Base-by-base conservation (phyloP, 2,888 invertebrate species). In the Agrenia bidenticulata region DNA sequence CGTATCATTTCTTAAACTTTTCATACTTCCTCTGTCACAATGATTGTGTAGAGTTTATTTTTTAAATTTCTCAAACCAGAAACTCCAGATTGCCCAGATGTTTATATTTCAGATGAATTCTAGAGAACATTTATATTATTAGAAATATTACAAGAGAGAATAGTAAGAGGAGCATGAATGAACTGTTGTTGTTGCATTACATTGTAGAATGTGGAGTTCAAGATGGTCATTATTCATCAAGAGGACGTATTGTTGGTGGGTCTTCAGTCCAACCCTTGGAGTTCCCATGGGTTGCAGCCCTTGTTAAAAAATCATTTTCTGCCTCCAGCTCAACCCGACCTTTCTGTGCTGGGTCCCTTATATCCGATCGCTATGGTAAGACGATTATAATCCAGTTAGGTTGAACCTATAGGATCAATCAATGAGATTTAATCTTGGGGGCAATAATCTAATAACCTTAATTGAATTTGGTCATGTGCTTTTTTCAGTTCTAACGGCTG, bases 321-420 rank as follows among this genome's bases (percentile, higher is more conserved):
- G 5, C 13, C 15, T 26, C 55, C 32, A 7, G 19, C 4, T 17
- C 51, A 21, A 70, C 57, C 21, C 45, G 71, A 27, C 75, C 75
- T 13, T 74, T 70, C 42, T 81, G 82, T 71, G 81, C 81, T 2
- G 81, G 81, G 2, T 78, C 80, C 1, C 68, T 82, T 17, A 77
- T 82, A 15, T 57, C 57, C 7, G 57, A 57, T 41, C 39, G 41
- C 37, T 57, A 57, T 21, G 57, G 57, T 57, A 41, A 5, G 32
- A 9, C 5, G 7, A 4, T 51, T 51, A 23, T 32, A 32, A 51
- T 23, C 9, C 9, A 23, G 15, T 45, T n/a, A 21, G 32, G 11
- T 32, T 11, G 32, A 11, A 32, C 32, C 11, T 19, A 15, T 32
- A 4, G 4, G 5, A 15, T 39, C 45, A 19, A 11, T 45, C 15